These are phyloP conservation scores for Orius insidiosus DNA, from an alignment of 1,140 invertebrate genomes.

Conservation along the genomic window DNA sequence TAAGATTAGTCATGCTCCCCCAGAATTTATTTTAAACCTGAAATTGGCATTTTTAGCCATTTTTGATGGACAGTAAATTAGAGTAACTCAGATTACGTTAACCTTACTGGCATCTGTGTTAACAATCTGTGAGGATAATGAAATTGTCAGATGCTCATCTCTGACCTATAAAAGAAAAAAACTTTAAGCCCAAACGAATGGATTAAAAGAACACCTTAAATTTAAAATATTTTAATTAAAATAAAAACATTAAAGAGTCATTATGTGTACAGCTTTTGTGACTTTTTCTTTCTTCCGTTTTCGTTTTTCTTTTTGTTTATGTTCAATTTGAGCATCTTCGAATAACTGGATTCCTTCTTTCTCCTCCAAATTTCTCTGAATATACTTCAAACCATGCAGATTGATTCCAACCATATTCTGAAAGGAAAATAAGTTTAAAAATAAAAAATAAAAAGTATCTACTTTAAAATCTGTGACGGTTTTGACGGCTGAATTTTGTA, in stretches of 20 bases:
- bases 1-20: too few relatives aligned
- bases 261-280: slow-evolving; percentile 42
- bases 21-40: too few relatives aligned
- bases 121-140: too few relatives aligned
- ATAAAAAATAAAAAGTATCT: slow-evolving; percentile 24
- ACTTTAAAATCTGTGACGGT: slow-evolving; percentile 45
- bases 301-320: slow-evolving; percentile 47
- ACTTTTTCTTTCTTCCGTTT: slow-evolving; percentile 45
- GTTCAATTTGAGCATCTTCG: slow-evolving; percentile 50
- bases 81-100: too few relatives aligned
- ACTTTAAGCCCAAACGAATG: too few relatives aligned
- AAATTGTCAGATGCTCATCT: too few relatives aligned
- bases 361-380: slow-evolving; percentile 61
- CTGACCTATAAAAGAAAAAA: too few relatives aligned
- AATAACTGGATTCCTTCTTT: slow-evolving; percentile 68
- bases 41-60: too few relatives aligned
- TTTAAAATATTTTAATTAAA: too few relatives aligned
- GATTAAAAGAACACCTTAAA: too few relatives aligned
- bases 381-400: slow-evolving; percentile 58
- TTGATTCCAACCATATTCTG: slow-evolving; percentile 80
- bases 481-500: slow-evolving; percentile 38
- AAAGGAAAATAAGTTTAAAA: slow-evolving; percentile 21
- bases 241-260: slow-evolving; percentile 20
- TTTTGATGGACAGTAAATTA: too few relatives aligned
- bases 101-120: too few relatives aligned